Evolutionary conservation across 2,113 vertebrate genomes (phyloP), one percentile per base, ranked within the genome.

Genomic region (Paralichthys olivaceus): DNA sequence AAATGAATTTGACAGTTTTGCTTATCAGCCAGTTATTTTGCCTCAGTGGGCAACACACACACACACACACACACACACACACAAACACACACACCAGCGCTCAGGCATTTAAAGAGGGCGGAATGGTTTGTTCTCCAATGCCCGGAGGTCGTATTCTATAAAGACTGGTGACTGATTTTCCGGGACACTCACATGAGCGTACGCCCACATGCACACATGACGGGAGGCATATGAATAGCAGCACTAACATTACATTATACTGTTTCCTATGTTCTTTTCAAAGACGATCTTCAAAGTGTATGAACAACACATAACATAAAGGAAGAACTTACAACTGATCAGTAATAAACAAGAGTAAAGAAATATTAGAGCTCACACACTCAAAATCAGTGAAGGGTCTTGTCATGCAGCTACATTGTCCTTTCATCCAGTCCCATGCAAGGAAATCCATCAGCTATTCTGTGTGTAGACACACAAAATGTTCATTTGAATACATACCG

Each of bases 1-100:
- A 58, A 45, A 65, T 51, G 0, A 55, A 56, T 76, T 56, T 73
- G 81, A 84, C 77, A 76, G 71, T 69, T 75, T 59, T 77, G 61
- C 65, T 67, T 72, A 61, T 82, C 69, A 66, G 66, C 1, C 54
- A 64, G 69, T 72, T 80, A 72, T 82, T 68, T 65, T 59, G 57
- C 73, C 55, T 26, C 45, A 61, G 34, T 58, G 14, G 29, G 15
- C 26, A 67, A 51, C 75, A 76, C 19, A 65, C 59, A 77, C 63
- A 77, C 57, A 56, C 12, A 34, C 55, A 64, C 40, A 32, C 29
- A 61, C 32, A 61, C 32, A 61, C 58, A 61, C 58, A 61, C 57
- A 58, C 56, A 32, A 64, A 19, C 47, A 51, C 47, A 20, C 22
- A 25, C 13, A 28, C n/a, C 58, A 37, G 69, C 29, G 72, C 55